phyloP scores from a whole-genome alignment of 2,113 vertebrate species.

The Osmerus mordax region DNA sequence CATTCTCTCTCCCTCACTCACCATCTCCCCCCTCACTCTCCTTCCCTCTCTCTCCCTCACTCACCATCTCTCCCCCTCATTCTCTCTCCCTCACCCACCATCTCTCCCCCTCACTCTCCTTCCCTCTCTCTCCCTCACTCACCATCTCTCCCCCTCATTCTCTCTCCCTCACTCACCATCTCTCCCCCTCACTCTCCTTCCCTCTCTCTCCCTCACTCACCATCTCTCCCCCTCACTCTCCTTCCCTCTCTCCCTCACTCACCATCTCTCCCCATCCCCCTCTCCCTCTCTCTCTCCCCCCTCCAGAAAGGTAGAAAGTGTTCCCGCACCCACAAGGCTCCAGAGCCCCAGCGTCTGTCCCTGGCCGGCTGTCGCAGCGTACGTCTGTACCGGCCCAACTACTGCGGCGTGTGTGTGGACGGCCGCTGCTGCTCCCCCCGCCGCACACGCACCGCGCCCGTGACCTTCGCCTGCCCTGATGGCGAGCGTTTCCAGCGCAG shows the following conservation, averaged over 20 bases:
- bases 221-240: neutral
- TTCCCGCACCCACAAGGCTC: slow-evolving; percentile 75
- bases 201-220: neutral
- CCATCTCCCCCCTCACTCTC: slow-evolving; percentile 1
- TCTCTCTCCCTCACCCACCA: slow-evolving; percentile 14
- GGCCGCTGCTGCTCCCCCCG: slow-evolving; percentile 79
- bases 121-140: slow-evolving; percentile 5
- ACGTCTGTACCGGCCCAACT: slow-evolving; percentile 74
- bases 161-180: neutral
- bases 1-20: neutral
- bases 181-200: too few relatives aligned
- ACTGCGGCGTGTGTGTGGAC: slow-evolving; percentile 76
- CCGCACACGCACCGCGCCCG: slow-evolving; percentile 69
- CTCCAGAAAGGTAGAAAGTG: slow-evolving; percentile 80
- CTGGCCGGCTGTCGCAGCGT: slow-evolving; percentile 76
- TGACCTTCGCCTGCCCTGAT: slow-evolving; percentile 72
- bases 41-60: neutral
- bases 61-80: neutral
- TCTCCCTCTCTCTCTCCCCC: slow-evolving; percentile 3
- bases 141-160: slow-evolving; percentile 7
- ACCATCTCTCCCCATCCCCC: slow-evolving; percentile 34
- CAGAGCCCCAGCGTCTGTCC: slow-evolving; percentile 71
- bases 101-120: slow-evolving; percentile 2
- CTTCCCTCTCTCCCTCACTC: slow-evolving; percentile 13
- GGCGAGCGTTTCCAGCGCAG: slow-evolving; percentile 70